Conservation (phyloP, 2,797 vertebrate species). For the Gobio occitaniae region DNA sequence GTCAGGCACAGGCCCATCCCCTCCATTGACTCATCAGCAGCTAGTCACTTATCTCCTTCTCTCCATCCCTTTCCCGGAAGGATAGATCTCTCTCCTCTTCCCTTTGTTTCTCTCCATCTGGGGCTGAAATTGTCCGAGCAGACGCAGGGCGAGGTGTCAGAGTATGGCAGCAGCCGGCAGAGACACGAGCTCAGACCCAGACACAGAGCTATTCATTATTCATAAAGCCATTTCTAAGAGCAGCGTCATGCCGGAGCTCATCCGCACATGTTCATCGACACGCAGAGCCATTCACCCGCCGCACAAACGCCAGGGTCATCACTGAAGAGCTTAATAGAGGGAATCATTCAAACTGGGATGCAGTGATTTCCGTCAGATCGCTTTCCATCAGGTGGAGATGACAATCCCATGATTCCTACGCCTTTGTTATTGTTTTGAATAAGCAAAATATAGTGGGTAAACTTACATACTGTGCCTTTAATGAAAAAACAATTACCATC, state of each 20-base stretch:
- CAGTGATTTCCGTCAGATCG: neutral
- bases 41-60: conserved; percentile 73
- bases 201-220: conserved; percentile 72
- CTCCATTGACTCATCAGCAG: conserved; percentile 76
- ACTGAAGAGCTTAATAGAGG: neutral
- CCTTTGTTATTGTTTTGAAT: neutral
- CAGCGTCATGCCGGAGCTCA: conserved; percentile 11
- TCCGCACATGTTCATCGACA: neutral
- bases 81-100: conserved; percentile 69
- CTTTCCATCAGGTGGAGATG: neutral
- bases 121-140: conserved; percentile 59
- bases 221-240: conserved; percentile 63
- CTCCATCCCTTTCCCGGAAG: conserved; percentile 70
- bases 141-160: conserved; percentile 67
- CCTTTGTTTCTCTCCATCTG: conserved; percentile 77
- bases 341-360: neutral
- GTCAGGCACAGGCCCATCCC: conserved; percentile 60
- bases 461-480: neutral
- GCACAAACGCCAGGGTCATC: neutral
- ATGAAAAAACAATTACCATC: neutral
- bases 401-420: neutral
- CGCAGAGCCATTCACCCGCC: neutral
- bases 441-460: neutral
- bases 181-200: conserved; percentile 44
- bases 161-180: conserved; percentile 55